These are phyloP conservation scores for Drosophila subpulchrella DNA, from an alignment of 1,140 invertebrate genomes.

Conservation along the genomic window DNA sequence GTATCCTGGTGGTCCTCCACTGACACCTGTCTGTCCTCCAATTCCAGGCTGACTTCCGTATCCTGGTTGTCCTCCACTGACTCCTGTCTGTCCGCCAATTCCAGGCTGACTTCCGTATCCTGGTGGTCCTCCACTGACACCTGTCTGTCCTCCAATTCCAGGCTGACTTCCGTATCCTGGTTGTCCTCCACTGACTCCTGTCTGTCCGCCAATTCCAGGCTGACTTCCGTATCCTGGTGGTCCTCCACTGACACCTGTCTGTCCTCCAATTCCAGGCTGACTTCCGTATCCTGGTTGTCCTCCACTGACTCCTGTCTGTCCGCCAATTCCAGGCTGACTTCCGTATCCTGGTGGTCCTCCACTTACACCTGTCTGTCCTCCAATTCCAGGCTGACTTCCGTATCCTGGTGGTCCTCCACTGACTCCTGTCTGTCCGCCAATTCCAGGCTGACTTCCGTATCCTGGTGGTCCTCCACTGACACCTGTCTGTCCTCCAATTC, in stretches of 20 bases:
- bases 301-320: not conserved
- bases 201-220: not conserved
- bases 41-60: not conserved
- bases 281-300: too few relatives aligned
- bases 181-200: not conserved
- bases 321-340: conserved; percentile 5
- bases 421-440: too few relatives aligned
- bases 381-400: too few relatives aligned
- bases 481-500: too few relatives aligned
- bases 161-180: conserved; percentile 10
- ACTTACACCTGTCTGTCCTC: too few relatives aligned
- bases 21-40: conserved; percentile 11
- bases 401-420: too few relatives aligned
- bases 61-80: conserved; percentile 10
- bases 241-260: not conserved
- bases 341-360: conserved; percentile 10
- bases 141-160: conserved; percentile 14
- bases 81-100: conserved; percentile 6
- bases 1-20: conserved; percentile 6
- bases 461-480: too few relatives aligned
- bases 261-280: too few relatives aligned
- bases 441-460: too few relatives aligned
- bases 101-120: conserved; percentile 14
- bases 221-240: not conserved
- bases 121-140: not conserved